Evolutionary conservation across 2,113 vertebrate genomes (phyloP), one percentile per base, ranked within the genome.

Genomic region (Grallaria varia): DNA sequence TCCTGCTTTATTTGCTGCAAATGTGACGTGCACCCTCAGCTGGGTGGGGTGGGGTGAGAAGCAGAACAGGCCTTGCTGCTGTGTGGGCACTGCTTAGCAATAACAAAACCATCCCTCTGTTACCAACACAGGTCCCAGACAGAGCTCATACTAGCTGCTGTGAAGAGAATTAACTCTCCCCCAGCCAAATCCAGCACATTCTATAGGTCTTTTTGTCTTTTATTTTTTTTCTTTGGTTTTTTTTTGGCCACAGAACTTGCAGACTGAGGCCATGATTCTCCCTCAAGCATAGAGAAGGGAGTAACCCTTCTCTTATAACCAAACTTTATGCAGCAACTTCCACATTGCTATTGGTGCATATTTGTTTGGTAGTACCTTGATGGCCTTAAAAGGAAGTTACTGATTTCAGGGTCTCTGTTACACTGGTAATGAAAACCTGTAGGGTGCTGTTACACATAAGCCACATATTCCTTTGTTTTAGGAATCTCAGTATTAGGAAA

Each of bases 221-320:
- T 31, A 11, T 47, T 78, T 63, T 20, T 4, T 37, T 2, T n/a
- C 11, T 25, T 64, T 45, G 25, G 19, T 25, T 39, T 40, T 15
- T 25, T 12, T 33, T 22, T 35, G 22, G 1, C 8, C 10, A 0
- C 15, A 8, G 12, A 60, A 2, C 12, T 1, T 17, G 12, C 21
- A 58, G 33, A 2, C 7, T 73, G 60, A 18, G 39, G 62, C 35
- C 3, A 0, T 21, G 25, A 11, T 27, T 60, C 52, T 76, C 47
- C 39, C 63, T 75, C 50, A 50, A 2, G 10, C 40, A 10, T 10
- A 40, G 52, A 52, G 37, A 52, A 59, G 69, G 78, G 67, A 22
- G 14, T 35, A 24, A 63, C 20, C 18, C 37, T 82, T 49, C 68
- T 50, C 10, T 49, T 24, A 16, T 1, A 77, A 21, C 30, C 35